A percentile compares a stretch with the other conserved stretches of the same genome.
Conservation (phyloP, 2,888 invertebrate genomes). For the Lacanobia oleracea region DNA sequence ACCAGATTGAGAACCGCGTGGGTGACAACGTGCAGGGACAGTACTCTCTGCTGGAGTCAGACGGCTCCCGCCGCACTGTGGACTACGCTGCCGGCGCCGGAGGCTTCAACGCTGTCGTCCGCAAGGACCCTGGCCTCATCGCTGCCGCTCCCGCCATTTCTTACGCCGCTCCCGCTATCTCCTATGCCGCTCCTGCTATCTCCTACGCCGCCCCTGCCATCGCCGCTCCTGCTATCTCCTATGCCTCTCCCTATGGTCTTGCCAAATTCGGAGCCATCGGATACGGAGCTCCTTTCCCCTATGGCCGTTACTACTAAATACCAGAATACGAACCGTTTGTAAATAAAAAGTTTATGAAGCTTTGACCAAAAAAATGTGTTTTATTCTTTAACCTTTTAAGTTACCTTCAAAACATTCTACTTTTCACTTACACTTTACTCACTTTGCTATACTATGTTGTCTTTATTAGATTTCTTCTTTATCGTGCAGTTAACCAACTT, state of each 20-base stretch:
- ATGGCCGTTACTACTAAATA: constrained; percentile 62
- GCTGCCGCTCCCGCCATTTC: constrained; percentile 63
- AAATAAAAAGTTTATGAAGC: constrained; percentile 58
- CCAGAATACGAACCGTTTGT: constrained; percentile 29
- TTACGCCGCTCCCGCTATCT: constrained; percentile 59
- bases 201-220: constrained; percentile 29
- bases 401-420: background rate
- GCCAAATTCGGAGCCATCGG: constrained; percentile 5
- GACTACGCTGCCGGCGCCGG: constrained; percentile 88
- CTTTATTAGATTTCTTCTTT: background rate
- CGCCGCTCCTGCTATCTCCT: constrained; percentile 39
- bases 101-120: constrained; percentile 90
- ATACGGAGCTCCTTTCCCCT: constrained; percentile 61
- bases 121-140: constrained; percentile 83
- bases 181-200: constrained; percentile 58
- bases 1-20: constrained; percentile 80
- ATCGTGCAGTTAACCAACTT: background rate
- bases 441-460: background rate
- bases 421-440: background rate
- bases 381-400: background rate
- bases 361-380: constrained; percentile 9
- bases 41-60: constrained; percentile 85
- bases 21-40: constrained; percentile 72
- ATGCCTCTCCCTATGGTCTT: background rate
- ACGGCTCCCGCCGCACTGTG: constrained; percentile 88